Evolutionary conservation across 92 coral and sea anemone genomes (phyloP), one percentile per base, ranked within the genome.

Genomic region (Umimayanthus chanpuru): DNA sequence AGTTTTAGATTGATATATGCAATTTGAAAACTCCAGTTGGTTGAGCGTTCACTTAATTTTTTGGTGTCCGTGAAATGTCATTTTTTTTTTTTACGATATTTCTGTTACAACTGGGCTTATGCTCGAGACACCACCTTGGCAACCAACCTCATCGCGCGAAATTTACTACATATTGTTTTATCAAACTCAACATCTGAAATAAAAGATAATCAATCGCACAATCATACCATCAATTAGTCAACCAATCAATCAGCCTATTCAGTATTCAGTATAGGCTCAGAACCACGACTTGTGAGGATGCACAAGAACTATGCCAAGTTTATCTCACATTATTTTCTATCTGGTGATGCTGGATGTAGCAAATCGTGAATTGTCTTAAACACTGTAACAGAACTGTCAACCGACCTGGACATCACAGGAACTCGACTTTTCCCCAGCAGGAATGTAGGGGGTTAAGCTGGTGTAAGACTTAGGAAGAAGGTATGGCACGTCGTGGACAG

Each of bases 381-480:
- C 4, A 18, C 15, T 61, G 36, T 23, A 64, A 40, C 36, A 26
- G 39, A 41, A 26, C 15, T 38, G 55, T 25, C 29, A 47, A 26
- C 28, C 30, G 11, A 96, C 98, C 95, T 96, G 99, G 71, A 98
- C 95, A 56, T 93, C 91, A 79, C 93, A 93, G 29, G 66, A 82
- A 14, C 86, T 89, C 21, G 91, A 71, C 23, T 82, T 85, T 18
- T 87, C 81, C 11, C 88, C 92, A 26, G 79, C 85, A 2, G 99
- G 93, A 40, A 88, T 84, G 29, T 80, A 89, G 21, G 88, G 73
- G 25, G 80, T 43, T 39, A 95, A 87, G 21, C 70, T 92, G 8
- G 80, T 67, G 90, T 96, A 94, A 2, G 94, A 90, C 92, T 93
- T 96, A 3, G 99, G 99, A 2, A 96, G 94, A 41, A 96, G 91